phyloP scores from a whole-genome alignment of 2,888 invertebrate genomes.

The Seira sanloemensis region DNA sequence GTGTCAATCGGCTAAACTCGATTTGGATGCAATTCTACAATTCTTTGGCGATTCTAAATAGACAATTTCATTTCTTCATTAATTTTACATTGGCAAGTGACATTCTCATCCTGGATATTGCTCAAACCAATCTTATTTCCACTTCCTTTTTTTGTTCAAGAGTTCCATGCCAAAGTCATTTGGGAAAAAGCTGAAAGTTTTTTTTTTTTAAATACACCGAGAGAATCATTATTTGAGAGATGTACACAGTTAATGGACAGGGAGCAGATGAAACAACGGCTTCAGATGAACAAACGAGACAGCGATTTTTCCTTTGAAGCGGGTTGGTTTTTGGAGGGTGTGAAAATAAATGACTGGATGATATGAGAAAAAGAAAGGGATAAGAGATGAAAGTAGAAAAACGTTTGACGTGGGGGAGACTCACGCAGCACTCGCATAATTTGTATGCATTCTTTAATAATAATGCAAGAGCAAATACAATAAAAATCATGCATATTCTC shows the following conservation, averaged over 20 bases:
- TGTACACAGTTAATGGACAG: too few relatives aligned
- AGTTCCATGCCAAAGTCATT: too few relatives aligned
- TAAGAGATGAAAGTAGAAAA: conserved; percentile 2
- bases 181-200: too few relatives aligned
- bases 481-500: not conserved
- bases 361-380: conserved; percentile 11
- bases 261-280: too few relatives aligned
- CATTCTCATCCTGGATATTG: too few relatives aligned
- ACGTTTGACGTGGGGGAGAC: conserved; percentile 20
- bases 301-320: not conserved
- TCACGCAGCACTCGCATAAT: not conserved
- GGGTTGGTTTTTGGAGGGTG: conserved; percentile 6
- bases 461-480: not conserved
- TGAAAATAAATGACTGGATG: conserved; percentile 24
- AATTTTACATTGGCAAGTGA: conserved; percentile 11
- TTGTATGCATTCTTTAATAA: not conserved
- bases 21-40: too few relatives aligned
- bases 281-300: not conserved
- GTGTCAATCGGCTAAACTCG: not conserved
- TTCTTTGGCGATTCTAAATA: too few relatives aligned
- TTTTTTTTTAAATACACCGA: too few relatives aligned
- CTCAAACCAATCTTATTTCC: too few relatives aligned
- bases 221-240: too few relatives aligned
- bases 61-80: not conserved
- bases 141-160: too few relatives aligned